These are phyloP conservation scores for Paedocypris micromegethes DNA, from an alignment of 2,797 vertebrate genomes.

Conservation along the genomic window DNA sequence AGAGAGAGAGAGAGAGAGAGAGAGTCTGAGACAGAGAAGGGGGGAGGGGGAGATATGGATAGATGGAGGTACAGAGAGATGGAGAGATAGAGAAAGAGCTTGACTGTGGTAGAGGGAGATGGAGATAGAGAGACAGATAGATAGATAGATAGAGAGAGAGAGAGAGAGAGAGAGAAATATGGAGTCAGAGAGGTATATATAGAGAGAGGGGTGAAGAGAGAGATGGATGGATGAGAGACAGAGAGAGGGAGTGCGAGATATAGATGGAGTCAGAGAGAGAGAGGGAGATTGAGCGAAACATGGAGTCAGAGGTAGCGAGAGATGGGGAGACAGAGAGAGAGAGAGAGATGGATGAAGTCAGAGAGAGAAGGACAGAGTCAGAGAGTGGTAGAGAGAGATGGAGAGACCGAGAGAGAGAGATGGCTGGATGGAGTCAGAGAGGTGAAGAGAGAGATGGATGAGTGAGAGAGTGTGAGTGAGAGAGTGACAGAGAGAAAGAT, in stretches of 20 bases:
- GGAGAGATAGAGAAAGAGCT: slow-evolving; percentile 16
- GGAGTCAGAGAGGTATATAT: slow-evolving; percentile 19
- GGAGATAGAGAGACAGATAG: slow-evolving; percentile 20
- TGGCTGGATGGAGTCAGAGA: too few species aligned
- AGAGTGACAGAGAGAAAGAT: slow-evolving; percentile 21
- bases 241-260: slow-evolving; percentile 40
- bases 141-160: slow-evolving; percentile 14
- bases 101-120: slow-evolving; percentile 25
- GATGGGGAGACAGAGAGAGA: slow-evolving; percentile 8
- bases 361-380: too few species aligned
- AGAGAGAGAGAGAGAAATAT: slow-evolving; percentile 24
- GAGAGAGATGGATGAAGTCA: too few species aligned
- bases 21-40: slow-evolving; percentile 8
- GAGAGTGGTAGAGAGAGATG: slow-evolving; percentile 22
- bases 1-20: slow-evolving; percentile 51
- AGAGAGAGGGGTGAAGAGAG: slow-evolving; percentile 26
- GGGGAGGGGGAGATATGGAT: neutral
- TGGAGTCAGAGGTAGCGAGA: neutral
- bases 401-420: slow-evolving; percentile 20
- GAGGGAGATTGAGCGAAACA: too few species aligned
- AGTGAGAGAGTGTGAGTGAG: slow-evolving; percentile 17
- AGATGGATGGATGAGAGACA: too few species aligned
- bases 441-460: slow-evolving; percentile 24
- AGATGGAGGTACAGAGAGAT: neutral
- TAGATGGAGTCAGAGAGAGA: slow-evolving; percentile 25